phyloP scores from a whole-genome alignment of 2,797 vertebrate species.

The Lepilemur ruficaudatus region DNA sequence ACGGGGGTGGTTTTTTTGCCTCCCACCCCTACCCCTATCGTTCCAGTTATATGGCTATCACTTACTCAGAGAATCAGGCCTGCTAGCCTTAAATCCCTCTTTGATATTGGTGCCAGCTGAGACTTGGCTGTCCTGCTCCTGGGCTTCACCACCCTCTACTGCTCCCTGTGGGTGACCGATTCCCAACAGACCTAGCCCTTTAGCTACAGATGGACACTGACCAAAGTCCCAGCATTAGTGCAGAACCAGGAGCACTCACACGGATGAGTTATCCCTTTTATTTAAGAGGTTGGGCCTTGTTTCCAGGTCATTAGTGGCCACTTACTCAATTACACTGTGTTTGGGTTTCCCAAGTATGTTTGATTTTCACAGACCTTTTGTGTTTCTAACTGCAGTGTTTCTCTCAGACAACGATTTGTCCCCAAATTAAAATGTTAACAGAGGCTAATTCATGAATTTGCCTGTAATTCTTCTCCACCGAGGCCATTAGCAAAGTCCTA shows the following conservation, averaged over 20 bases:
- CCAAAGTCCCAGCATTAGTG: conserved; percentile 27
- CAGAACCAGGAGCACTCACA: conserved; percentile 26
- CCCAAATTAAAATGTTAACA: conserved; percentile 47
- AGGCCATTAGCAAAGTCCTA: conserved; percentile 25
- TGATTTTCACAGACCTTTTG: conserved; percentile 54
- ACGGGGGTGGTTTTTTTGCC: not conserved
- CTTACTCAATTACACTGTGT: conserved; percentile 62
- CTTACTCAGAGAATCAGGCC: conserved; percentile 42
- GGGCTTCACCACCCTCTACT: conserved; percentile 53
- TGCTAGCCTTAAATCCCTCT: conserved; percentile 62
- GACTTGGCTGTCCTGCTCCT: conserved; percentile 61
- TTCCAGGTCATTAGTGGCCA: conserved; percentile 57
- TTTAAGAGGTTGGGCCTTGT: conserved; percentile 1
- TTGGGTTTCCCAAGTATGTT: conserved; percentile 60
- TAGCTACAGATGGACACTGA: conserved; percentile 65
- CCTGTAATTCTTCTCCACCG: not conserved
- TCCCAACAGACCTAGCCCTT: conserved; percentile 56
- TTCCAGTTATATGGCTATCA: conserved; percentile 58
- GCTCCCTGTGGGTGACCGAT: conserved; percentile 57
- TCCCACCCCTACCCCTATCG: not conserved
- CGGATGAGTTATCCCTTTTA: conserved; percentile 45
- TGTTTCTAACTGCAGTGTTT: conserved; percentile 53
- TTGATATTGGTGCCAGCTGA: conserved; percentile 70
- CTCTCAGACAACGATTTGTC: conserved; percentile 31
- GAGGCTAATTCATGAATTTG: conserved; percentile 27